Conservation (phyloP, 2,888 invertebrate species). For the Colostygia pectinataria region DNA sequence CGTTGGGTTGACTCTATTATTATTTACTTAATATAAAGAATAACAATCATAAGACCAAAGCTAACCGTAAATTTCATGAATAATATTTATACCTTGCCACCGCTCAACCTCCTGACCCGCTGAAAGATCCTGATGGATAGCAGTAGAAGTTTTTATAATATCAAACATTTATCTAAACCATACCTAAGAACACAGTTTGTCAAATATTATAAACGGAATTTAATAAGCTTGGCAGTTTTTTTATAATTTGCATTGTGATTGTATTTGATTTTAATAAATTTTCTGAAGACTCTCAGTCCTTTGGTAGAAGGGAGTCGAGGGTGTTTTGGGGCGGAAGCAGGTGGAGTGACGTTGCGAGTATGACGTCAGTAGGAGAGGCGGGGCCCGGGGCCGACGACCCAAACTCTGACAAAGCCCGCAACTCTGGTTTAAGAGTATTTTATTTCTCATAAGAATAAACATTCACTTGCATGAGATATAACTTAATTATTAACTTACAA, state of each 20-base stretch:
- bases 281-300: constrained; percentile 48
- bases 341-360: constrained; percentile 68
- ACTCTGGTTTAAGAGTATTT: too few relatives aligned
- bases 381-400: constrained; percentile 66
- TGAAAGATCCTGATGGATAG: too few relatives aligned
- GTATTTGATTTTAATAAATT: constrained; percentile 49
- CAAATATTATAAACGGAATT: constrained; percentile 13
- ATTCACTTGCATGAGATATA: too few relatives aligned
- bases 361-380: constrained; percentile 72
- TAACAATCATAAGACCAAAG: too few relatives aligned
- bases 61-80: too few relatives aligned
- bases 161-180: not conserved
- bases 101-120: too few relatives aligned
- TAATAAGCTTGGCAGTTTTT: constrained; percentile 20
- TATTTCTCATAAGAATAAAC: too few relatives aligned
- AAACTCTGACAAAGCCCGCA: constrained; percentile 34
- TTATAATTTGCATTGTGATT: constrained; percentile 42
- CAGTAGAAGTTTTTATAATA: too few relatives aligned
- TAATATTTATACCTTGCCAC: too few relatives aligned
- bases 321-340: constrained; percentile 50
- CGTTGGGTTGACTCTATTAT: too few relatives aligned
- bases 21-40: too few relatives aligned
- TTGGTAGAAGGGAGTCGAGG: constrained; percentile 40
- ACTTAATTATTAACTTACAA: too few relatives aligned
- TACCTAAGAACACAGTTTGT: not conserved